Evolutionary conservation across 2,113 vertebrate species (phyloP), one percentile per base, ranked within the genome.

Genomic region (Brachyhypopomus occidentalis): DNA sequence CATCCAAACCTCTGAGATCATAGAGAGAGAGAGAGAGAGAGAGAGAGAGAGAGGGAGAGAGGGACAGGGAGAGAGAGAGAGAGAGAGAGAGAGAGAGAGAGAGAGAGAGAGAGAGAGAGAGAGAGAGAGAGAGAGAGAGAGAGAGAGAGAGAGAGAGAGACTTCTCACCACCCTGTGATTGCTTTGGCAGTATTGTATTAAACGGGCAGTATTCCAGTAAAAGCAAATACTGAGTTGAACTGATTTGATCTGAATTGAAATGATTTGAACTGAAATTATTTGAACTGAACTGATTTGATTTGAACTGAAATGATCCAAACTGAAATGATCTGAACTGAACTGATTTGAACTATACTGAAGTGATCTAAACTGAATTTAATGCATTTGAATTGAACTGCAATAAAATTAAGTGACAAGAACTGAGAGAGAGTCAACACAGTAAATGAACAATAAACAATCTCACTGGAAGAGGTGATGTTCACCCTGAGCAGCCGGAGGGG

Each of bases 11-110:
- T 41, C 73, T 0, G 73, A 75, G 36, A 75, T 52, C 23, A 45
- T 20, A 25, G 34, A 9, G 63, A 23, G 64, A 36, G 77, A 60
- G 6, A 60, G 4, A 62, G 17, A 30, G 30, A 67, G 23, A 62
- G 55, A 79, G 60, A 72, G 58, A 63, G 69, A 64, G 22, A 27
- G 38, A 36, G n/a, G n/a, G n/a, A n/a, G n/a, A n/a, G n/a, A n/a
- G n/a, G n/a, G n/a, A n/a, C n/a, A n/a, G n/a, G n/a, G n/a, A 72
- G 70, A 58, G 71, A 72, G 67, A 36, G 59, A 67, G 58, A 79
- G 77, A 72, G n/a, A 72, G 70, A 58, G 71, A 72, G 67, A 36
- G 59, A 67, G 58, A 79, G 77, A 72, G 30, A 67, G 23, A 62
- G 55, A 79, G 60, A 25, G 34, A 9, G 63, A 23, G 64, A 36